phyloP scores from a whole-genome alignment of 2,113 vertebrate species.

The Etheostoma cragini region DNA sequence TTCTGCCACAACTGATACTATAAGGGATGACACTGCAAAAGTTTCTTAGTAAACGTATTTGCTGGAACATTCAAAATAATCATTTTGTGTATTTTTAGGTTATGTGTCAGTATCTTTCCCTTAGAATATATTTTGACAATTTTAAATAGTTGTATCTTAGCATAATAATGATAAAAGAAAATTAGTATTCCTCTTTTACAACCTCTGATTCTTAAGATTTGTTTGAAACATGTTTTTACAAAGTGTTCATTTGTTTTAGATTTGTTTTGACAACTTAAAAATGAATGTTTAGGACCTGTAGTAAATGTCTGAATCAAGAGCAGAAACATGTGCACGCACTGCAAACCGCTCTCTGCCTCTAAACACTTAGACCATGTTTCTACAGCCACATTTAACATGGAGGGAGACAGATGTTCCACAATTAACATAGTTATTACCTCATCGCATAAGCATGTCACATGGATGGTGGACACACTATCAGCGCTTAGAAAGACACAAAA shows the following conservation, averaged over 20 bases:
- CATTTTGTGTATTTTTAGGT: not conserved
- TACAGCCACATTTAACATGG: not conserved
- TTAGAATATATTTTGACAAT: not conserved
- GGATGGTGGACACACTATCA: not conserved
- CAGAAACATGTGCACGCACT: not conserved
- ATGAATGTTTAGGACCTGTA: not conserved
- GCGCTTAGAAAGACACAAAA: not conserved
- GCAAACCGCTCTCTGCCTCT: not conserved
- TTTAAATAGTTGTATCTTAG: not conserved
- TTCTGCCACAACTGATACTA: not conserved
- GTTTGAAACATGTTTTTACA: not conserved
- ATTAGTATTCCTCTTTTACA: no score
- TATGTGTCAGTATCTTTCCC: not conserved
- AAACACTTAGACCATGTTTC: not conserved
- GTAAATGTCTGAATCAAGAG: not conserved
- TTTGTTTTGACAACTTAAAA: slow-evolving; percentile 17
- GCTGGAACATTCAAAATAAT: not conserved
- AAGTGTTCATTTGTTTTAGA: slow-evolving; percentile 7
- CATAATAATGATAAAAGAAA: no score
- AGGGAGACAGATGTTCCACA: slow-evolving; percentile 2
- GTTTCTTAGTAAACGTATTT: not conserved
- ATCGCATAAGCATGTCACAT: not conserved
- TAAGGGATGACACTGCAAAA: not conserved
- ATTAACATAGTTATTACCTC: slow-evolving; percentile 2
- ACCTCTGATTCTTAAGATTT: no score